Evolutionary conservation across 2,797 vertebrate species (phyloP).

Genomic region (Todus mexicanus): DNA sequence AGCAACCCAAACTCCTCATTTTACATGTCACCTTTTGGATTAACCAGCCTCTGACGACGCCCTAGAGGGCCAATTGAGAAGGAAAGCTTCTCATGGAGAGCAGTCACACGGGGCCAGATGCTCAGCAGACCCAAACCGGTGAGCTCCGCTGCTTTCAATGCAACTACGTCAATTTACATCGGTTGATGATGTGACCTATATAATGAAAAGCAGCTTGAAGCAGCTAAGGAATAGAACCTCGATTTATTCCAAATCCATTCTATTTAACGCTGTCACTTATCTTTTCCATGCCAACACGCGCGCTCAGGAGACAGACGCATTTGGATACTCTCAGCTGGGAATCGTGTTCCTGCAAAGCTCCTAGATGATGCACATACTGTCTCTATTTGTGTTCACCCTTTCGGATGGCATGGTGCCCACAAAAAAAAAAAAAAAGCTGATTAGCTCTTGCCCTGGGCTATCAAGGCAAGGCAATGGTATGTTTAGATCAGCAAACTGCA

Average conservation of each 20-base stretch:
- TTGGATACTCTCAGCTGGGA: conserved; percentile 37
- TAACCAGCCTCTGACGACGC: neutral
- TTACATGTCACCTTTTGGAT: neutral
- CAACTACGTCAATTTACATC: neutral
- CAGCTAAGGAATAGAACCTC: neutral
- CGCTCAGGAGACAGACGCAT: conserved; percentile 33
- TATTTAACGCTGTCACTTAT: neutral
- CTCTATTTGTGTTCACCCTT: conserved; percentile 47
- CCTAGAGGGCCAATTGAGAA: neutral
- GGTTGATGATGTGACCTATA: neutral
- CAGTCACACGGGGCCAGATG: neutral
- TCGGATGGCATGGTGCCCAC: conserved; percentile 50
- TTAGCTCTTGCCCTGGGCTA: conserved; percentile 60
- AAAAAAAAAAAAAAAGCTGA: conserved; percentile 42
- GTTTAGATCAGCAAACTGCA: conserved; percentile 60
- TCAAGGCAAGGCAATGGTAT: conserved; percentile 55
- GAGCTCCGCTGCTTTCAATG: neutral
- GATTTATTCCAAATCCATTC: neutral
- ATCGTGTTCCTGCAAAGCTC: conserved; percentile 1
- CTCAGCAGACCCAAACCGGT: neutral
- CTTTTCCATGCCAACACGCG: conserved; percentile 4
- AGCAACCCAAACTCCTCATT: neutral
- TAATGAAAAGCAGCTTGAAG: neutral
- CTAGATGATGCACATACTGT: conserved; percentile 42
- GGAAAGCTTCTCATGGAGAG: neutral